Evolutionary conservation across 92 coral and sea anemone species (phyloP).

Genomic region (Porites cylindrica): DNA sequence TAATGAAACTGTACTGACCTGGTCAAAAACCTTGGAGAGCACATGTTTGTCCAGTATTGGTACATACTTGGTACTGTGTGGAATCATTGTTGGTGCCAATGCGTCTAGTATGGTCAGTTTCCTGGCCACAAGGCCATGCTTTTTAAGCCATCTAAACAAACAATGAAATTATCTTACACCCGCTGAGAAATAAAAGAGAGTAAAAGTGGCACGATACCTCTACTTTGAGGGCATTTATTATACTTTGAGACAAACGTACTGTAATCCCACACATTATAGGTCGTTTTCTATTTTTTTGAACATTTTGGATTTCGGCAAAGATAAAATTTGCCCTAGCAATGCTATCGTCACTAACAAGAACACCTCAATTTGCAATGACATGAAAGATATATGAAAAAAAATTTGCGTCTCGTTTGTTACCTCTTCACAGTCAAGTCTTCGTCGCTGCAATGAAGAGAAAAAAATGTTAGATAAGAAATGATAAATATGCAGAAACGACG

Average conservation of each 20-base stretch:
- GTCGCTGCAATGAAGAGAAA: slow-evolving; percentile 53
- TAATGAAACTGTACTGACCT: slow-evolving; percentile 49
- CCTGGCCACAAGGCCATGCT: slow-evolving; percentile 81
- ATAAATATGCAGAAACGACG: neutral
- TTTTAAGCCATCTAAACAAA: slow-evolving; percentile 81
- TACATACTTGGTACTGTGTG: slow-evolving; percentile 86
- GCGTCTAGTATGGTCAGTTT: slow-evolving; percentile 92
- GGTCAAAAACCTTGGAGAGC: slow-evolving; percentile 92
- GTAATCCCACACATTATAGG: neutral
- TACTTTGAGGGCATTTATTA: too few species aligned
- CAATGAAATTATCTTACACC: neutral
- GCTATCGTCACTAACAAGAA: too few species aligned
- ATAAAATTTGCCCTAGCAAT: too few species aligned
- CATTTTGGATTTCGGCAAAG: too few species aligned
- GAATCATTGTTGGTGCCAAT: slow-evolving; percentile 86
- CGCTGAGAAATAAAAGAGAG: neutral
- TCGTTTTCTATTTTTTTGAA: too few species aligned
- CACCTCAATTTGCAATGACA: too few species aligned
- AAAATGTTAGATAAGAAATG: neutral
- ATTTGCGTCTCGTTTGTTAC: slow-evolving; percentile 33
- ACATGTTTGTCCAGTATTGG: slow-evolving; percentile 91
- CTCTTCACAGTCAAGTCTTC: slow-evolving; percentile 70
- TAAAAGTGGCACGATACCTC: neutral
- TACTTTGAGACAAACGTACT: too few species aligned
- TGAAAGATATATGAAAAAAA: too few species aligned